phyloP scores from a whole-genome alignment of 2,113 vertebrate genomes.

The Chroicocephalus ridibundus region DNA sequence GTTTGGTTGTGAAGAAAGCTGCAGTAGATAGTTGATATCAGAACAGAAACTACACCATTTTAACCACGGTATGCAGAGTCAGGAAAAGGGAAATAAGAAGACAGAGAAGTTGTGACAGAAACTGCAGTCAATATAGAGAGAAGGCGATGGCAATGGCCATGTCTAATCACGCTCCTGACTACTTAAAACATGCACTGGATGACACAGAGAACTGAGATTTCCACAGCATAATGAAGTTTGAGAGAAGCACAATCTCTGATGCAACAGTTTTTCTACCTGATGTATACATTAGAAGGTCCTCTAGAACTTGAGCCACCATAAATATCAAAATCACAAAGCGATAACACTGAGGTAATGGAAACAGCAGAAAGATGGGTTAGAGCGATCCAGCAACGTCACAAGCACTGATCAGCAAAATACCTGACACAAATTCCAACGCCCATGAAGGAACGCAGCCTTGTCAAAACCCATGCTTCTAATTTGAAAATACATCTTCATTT shows the following conservation, averaged over 20 bases:
- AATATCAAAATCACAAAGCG: not conserved
- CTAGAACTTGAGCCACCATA: not conserved
- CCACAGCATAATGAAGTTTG: not conserved
- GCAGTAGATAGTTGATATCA: not conserved
- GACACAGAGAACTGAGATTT: not conserved
- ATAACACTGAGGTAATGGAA: not conserved
- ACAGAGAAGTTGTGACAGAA: not conserved
- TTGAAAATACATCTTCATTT: not conserved
- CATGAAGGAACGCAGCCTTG: not conserved
- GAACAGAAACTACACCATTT: not conserved
- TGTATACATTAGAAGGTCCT: not conserved
- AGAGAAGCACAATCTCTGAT: not conserved
- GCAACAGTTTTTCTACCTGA: not conserved
- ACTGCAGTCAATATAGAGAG: not conserved
- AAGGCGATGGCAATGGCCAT: not conserved
- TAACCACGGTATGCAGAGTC: not conserved
- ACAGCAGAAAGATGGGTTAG: not conserved
- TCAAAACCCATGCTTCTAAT: not conserved
- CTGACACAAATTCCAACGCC: not conserved
- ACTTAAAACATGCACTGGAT: not conserved
- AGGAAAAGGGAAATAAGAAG: not conserved
- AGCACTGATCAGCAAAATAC: not conserved
- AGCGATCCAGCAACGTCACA: not conserved
- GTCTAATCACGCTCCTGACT: not conserved
- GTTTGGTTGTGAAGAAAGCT: not conserved